Percentiles rank a stretch among this genome's conserved stretches.
phyloP scores from a whole-genome alignment of 2,888 invertebrate genomes.

The Actias luna region DNA sequence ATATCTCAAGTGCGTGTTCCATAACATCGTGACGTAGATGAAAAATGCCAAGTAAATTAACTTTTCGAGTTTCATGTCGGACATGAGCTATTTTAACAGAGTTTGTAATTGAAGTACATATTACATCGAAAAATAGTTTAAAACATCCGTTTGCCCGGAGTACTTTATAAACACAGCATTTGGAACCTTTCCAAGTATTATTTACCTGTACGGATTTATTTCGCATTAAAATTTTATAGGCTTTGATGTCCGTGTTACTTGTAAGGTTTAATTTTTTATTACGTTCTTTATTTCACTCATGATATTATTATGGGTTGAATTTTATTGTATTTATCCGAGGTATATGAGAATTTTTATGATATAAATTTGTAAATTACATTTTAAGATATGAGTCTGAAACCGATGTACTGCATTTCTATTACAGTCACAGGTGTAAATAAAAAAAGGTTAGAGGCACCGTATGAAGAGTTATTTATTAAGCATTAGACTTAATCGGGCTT shows the following conservation, averaged over 20 bases:
- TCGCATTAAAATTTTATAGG: conserved; percentile 13
- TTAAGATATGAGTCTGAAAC: background rate
- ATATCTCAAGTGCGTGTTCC: background rate
- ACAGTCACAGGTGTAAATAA: conserved; percentile 26
- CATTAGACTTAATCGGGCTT: conserved; percentile 21
- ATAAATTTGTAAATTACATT: background rate
- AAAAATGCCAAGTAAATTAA: background rate
- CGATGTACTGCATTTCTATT: conserved; percentile 20
- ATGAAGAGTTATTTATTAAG: conserved; percentile 25
- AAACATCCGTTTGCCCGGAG: conserved; percentile 17
- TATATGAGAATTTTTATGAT: background rate
- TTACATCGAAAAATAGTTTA: conserved; percentile 12
- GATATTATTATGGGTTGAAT: background rate
- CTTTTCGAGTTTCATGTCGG: background rate
- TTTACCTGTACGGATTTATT: conserved; percentile 22
- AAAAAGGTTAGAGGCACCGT: conserved; percentile 19
- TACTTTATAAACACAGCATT: conserved; percentile 18
- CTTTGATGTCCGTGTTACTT: conserved; percentile 2
- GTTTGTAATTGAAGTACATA: background rate
- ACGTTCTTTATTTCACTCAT: background rate
- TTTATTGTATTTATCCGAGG: background rate
- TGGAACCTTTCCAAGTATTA: conserved; percentile 27
- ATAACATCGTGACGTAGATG: background rate
- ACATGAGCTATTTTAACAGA: background rate
- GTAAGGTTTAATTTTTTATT: background rate